Base-by-base conservation (phyloP, 1,140 invertebrate genomes). In the Drosophila nannoptera region DNA sequence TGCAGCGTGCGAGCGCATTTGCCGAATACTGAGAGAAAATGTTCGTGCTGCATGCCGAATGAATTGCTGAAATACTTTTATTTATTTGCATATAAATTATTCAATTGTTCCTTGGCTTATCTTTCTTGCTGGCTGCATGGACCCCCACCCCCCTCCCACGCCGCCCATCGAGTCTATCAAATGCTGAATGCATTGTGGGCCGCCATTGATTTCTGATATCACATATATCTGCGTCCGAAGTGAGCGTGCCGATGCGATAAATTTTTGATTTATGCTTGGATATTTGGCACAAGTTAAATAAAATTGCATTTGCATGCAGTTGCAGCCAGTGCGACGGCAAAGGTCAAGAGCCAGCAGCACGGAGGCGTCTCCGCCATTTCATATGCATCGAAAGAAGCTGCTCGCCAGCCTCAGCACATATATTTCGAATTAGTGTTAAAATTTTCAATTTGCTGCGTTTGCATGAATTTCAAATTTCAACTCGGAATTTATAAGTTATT, bases 51-150 rank as follows among this genome's bases (percentile, higher is more conserved):
- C 46, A 67, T 63, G 48, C 63, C 32, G 36, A 60, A 64, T 49
- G 60, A 66, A 72, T 66, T 82, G 78, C 64, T 60, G 75, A 78
- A 83, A 77, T 83, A 78, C 78, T 83, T 75, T 83, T 83, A 83
- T 83, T 83, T 83, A 83, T 83, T 83, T 83, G 78, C 78, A 83
- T 83, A 83, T 83, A 83, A 83, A 83, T 83, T 83, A 83, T 83
- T 83, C 75, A 83, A 83, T 83, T 83, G 78, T 83, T 82, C 78
- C 67, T 69, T 71, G 49, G 65, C 70, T 82, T 81, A 81, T 81
- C 78, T 81, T 81, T 77, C 74, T 70, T 61, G 73, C 64, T 77
- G 77, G 61, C 77, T 76, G 62, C 38, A 48, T 52, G 7, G 38
- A 33, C 9, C 9, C 11, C 9, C 11, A 2, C 31, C 14, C 59